Evolutionary conservation across 2,797 vertebrate genomes (phyloP), one percentile per base, ranked within the genome.

Genomic region (Ambastaia sidthimunki): DNA sequence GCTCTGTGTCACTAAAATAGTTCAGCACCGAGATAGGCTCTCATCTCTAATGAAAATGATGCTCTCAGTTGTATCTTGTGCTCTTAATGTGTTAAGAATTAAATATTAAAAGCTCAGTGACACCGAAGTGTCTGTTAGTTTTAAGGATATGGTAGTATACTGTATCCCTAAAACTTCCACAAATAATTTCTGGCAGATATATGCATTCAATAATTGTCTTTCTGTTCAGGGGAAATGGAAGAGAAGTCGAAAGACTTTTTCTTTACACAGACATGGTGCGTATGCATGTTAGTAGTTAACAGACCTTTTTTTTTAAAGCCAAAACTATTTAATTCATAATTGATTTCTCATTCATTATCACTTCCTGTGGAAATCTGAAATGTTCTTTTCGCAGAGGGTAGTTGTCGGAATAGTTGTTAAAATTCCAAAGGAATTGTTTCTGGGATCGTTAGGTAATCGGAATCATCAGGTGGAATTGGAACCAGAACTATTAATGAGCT

Each of bases 21-120:
- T 44, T 48, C 31, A 57, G 31, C 4, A 13, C 19, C 31, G 28
- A 25, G 7, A 65, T n/a, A 31, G n/a, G 31, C 50, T 76, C 55
- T 21, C 5, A 76, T 76, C 60, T 67, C 19, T 54, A 37, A 41
- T 41, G 37, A 41, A 31, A 67, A 55, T 37, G 48, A 67, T 66
- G 10, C n/a, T 37, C 31, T 37, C 15, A 11, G 10, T 63, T 4
- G 16, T 63, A 15, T 63, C 62, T 65, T 37, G 16, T 37, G 18
- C 31, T 37, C 25, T 19, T 65, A 34, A 37, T 6, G 57, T 15
- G 57, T 21, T 34, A 10, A n/a, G 7, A 34, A 60, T 60, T 60
- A 60, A 63, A 65, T 65, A 65, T 65, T 34, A 11, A 65, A 37
- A 37, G 34, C 28, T n/a, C 16, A 18, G 28, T 10, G 18, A 34